A percentile compares a stretch with the other conserved stretches of the same genome.
phyloP scores from a whole-genome alignment of 2,888 invertebrate genomes.

The Perdita meconis region DNA sequence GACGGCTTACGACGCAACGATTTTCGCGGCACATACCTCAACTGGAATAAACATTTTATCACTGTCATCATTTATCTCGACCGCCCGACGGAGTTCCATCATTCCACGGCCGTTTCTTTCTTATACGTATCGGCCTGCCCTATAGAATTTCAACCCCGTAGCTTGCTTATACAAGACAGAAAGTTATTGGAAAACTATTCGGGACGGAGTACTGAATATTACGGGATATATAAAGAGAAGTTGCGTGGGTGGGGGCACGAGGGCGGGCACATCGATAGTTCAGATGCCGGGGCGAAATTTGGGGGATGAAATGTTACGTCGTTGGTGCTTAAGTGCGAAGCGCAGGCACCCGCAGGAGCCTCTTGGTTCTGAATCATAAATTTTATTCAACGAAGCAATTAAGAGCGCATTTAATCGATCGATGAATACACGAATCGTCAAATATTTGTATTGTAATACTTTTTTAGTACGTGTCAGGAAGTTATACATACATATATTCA shows the following conservation, averaged over 20 bases:
- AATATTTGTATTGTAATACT: too few species aligned
- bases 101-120: slow-evolving; percentile 47
- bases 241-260: neutral
- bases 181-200: slow-evolving; percentile 60
- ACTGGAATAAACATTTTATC: slow-evolving; percentile 55
- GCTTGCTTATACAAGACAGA: slow-evolving; percentile 36
- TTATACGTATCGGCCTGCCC: slow-evolving; percentile 34
- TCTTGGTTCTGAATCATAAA: neutral
- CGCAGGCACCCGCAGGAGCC: too few species aligned
- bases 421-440: too few species aligned
- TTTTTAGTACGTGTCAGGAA: too few species aligned
- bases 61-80: slow-evolving; percentile 57
- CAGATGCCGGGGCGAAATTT: neutral
- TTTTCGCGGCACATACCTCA: slow-evolving; percentile 38
- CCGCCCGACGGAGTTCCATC: slow-evolving; percentile 49
- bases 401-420: too few species aligned
- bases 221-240: slow-evolving; percentile 16
- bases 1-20: slow-evolving; percentile 30
- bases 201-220: slow-evolving; percentile 44
- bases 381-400: neutral
- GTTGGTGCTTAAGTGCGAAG: too few species aligned
- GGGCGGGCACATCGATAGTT: slow-evolving; percentile 25
- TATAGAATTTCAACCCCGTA: slow-evolving; percentile 37
- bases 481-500: too few species aligned
- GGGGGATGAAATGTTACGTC: neutral